Base-by-base conservation (phyloP, 2,888 invertebrate species). In the Seira ritae region DNA sequence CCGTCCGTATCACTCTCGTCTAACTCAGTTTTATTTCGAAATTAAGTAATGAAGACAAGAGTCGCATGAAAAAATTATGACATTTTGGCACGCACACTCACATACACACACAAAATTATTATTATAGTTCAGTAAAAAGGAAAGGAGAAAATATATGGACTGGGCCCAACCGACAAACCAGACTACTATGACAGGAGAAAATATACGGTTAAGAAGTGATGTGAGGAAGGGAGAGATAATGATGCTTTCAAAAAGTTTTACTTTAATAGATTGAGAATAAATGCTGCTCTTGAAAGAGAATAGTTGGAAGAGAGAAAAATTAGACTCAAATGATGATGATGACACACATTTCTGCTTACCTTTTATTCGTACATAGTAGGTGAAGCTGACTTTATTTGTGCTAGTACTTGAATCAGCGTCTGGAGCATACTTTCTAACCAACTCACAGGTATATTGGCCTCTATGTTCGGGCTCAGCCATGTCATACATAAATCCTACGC, bases 301-400 rank as follows among this genome's bases (percentile, higher is more conserved):
- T 8, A 8, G 4, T 42, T 42, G 42, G 4, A 12, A 4, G 12
- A 42, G 42, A 42, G 42, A 12, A 42, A 42, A 4, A 8, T 42
- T 4, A 42, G 42, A 42, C 12, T 42, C 42, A 42, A 8, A 42
- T 42, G 42, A 42, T 42, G 42, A 12, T 4, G 42, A 12, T 42
- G 12, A 42, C 12, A 42, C 42, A 42, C 4, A 12, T 42, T 4
- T 42, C 4, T 3, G 50, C 62, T 76, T 83, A 88, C 88, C 88
- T 87, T 88, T 88, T 23, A 88, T 84, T 82, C 88, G 86, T 50
- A 88, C 88, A 76, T 86, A 85, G 84, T 84, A 88, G 37, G 62
- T 75, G 60, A 68, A 78, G 15, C 12, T 37, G 20, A 68, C 62
- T 77, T 23, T 75, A 17, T 66, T 20, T 71, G 76, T 76, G 82